These are phyloP conservation scores for Pseudochirops cupreus DNA, from an alignment of 2,797 vertebrate genomes.

Conservation along the genomic window DNA sequence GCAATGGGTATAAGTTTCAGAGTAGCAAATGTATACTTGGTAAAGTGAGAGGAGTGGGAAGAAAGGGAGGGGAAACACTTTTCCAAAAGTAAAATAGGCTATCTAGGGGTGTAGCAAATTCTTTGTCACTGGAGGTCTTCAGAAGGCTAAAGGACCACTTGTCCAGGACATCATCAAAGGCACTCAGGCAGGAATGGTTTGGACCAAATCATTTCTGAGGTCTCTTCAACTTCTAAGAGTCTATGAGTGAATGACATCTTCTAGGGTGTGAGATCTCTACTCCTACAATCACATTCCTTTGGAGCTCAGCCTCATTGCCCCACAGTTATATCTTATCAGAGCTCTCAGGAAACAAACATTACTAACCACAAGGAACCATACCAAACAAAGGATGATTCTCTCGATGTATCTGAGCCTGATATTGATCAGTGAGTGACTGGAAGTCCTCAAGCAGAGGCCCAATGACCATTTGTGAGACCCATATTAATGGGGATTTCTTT, in stretches of 20 bases:
- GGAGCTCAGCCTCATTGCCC: not conserved
- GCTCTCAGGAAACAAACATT: not conserved
- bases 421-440: not conserved
- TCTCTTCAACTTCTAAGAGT: not conserved
- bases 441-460: not conserved
- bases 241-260: not conserved
- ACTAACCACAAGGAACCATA: not conserved
- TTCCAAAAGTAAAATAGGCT: not conserved
- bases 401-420: not conserved
- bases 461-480: not conserved
- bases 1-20: not conserved
- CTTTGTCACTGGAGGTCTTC: not conserved
- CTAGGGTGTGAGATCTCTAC: not conserved
- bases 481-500: not conserved
- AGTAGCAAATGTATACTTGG: not conserved
- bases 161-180: not conserved
- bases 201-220: not conserved
- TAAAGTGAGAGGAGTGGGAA: not conserved
- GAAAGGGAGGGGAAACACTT: not conserved
- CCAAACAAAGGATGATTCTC: not conserved
- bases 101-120: not conserved
- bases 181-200: not conserved
- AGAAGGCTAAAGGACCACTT: not conserved
- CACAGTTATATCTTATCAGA: not conserved
- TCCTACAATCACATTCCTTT: not conserved